Conservation (phyloP, 2,888 invertebrate genomes). For the Eilema depressum region DNA sequence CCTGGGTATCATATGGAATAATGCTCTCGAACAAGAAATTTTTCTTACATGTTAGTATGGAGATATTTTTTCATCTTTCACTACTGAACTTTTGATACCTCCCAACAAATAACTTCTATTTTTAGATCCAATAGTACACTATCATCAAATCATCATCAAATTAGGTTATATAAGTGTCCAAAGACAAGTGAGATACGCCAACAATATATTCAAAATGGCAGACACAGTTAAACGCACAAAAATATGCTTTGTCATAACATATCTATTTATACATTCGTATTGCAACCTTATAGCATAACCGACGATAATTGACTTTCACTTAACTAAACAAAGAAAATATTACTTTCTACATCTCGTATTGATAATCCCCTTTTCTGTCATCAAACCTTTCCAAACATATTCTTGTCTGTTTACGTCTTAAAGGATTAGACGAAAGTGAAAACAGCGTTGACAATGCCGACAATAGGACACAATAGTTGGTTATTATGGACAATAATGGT, state of each 20-base stretch:
- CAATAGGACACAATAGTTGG: conserved; percentile 73
- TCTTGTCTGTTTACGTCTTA: conserved; percentile 77
- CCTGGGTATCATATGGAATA: too few species aligned
- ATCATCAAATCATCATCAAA: not conserved
- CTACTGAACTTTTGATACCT: not conserved
- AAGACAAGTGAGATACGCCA: not conserved
- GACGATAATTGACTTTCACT: conserved; percentile 18
- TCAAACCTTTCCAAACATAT: conserved; percentile 58
- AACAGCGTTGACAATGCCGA: conserved; percentile 76
- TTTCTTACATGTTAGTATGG: too few species aligned
- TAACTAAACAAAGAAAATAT: conserved; percentile 20
- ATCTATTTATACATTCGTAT: not conserved
- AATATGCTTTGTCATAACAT: conserved; percentile 9
- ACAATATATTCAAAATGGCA: not conserved
- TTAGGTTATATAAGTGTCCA: not conserved
- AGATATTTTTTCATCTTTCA: not conserved
- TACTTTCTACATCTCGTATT: conserved; percentile 15
- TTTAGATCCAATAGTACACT: not conserved
- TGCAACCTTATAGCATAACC: not conserved
- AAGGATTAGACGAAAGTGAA: conserved; percentile 83
- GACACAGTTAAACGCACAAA: not conserved
- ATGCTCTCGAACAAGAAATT: too few species aligned
- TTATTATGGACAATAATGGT: conserved; percentile 70
- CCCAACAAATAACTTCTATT: not conserved
- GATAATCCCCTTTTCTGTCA: conserved; percentile 23